Conservation (phyloP, 2,888 invertebrate genomes). For the Periphyllus acericola region DNA sequence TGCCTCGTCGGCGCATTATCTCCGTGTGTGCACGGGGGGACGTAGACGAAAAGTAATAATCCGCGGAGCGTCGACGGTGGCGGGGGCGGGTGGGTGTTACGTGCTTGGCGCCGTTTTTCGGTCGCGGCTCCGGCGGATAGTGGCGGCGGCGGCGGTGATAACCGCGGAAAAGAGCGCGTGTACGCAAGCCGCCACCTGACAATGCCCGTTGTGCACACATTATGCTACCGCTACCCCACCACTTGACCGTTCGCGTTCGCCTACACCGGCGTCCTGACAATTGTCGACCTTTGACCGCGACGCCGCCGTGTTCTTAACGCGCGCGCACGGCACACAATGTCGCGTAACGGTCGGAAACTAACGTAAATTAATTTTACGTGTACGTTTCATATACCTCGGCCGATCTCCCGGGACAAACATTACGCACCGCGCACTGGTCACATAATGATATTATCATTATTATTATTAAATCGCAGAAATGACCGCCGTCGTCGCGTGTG, state of each 20-base stretch:
- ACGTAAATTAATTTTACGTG: background rate
- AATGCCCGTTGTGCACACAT: background rate
- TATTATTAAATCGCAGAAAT: slow-evolving; percentile 21
- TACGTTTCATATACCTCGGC: background rate
- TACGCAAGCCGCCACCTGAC: background rate
- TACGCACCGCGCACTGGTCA: background rate
- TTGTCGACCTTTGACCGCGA: slow-evolving; percentile 29
- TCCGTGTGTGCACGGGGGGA: too few species aligned
- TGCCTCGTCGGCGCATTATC: background rate
- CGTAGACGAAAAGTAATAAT: too few species aligned
- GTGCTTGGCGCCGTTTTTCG: slow-evolving; percentile 1
- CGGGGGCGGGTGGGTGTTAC: background rate
- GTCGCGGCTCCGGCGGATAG: background rate
- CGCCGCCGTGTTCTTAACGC: background rate
- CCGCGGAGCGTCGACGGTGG: too few species aligned
- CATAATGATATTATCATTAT: slow-evolving; percentile 19
- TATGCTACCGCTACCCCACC: too few species aligned
- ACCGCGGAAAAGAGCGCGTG: slow-evolving; percentile 3
- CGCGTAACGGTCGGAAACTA: slow-evolving; percentile 15
- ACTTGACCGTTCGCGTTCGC: background rate
- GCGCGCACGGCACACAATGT: background rate
- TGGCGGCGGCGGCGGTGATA: background rate
- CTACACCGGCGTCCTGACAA: background rate
- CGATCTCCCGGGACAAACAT: background rate
- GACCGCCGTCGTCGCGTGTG: slow-evolving; percentile 8